Evolutionary conservation across 1,140 invertebrate genomes (phyloP).

Genomic region (Philopotamus ludificatus): DNA sequence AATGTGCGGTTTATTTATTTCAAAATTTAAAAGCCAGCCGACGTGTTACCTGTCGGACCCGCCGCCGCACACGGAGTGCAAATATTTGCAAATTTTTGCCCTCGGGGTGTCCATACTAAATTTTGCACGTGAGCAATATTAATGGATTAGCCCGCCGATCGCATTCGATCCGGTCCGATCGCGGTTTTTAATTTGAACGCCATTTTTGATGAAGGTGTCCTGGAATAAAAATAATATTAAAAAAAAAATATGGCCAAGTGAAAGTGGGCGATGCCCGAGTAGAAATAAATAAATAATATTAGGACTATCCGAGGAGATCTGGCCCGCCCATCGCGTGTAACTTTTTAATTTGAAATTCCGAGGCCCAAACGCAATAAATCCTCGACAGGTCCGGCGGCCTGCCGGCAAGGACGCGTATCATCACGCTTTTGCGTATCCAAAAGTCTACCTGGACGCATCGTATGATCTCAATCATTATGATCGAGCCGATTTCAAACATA

Average conservation of each 20-base stretch:
- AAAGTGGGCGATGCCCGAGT: conserved; percentile 17
- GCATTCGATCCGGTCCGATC: not conserved
- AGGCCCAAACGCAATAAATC: conserved; percentile 13
- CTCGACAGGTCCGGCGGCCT: not conserved
- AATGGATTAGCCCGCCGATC: not conserved
- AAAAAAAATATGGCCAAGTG: conserved; percentile 5
- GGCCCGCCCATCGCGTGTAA: conserved; percentile 23
- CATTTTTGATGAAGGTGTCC: not conserved
- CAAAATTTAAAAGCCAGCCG: too few relatives aligned
- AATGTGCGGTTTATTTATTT: too few relatives aligned
- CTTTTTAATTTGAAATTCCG: conserved; percentile 28
- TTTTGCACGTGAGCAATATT: not conserved
- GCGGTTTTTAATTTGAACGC: not conserved
- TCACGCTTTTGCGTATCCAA: not conserved
- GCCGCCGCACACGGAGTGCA: not conserved
- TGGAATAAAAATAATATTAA: not conserved
- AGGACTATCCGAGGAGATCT: conserved; percentile 26
- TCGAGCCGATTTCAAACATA: too few relatives aligned
- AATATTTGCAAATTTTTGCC: not conserved
- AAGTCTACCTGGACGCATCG: too few relatives aligned
- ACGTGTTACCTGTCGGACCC: too few relatives aligned
- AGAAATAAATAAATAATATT: conserved; percentile 25
- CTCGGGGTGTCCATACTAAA: too few relatives aligned
- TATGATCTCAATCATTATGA: too few relatives aligned
- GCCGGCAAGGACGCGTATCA: not conserved